These are phyloP conservation scores for Leuctra nigra DNA, from an alignment of 2,888 invertebrate species.

Conservation along the genomic window DNA sequence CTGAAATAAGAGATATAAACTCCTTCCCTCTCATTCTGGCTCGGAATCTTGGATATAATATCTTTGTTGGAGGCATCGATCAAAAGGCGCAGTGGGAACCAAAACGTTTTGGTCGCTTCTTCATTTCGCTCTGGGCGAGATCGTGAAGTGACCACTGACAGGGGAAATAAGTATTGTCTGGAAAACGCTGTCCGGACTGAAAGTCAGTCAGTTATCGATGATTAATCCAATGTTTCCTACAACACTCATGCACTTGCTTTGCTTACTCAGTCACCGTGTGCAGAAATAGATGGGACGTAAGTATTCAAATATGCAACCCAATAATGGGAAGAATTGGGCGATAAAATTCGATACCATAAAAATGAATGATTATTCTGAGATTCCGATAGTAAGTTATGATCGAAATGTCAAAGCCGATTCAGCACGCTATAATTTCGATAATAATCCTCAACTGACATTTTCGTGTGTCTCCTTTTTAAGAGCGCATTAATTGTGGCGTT, in stretches of 20 bases:
- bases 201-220: too few relatives aligned
- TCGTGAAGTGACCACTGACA: slow-evolving; percentile 9
- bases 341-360: too few relatives aligned
- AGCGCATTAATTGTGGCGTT: neutral
- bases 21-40: neutral
- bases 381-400: too few relatives aligned
- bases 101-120: slow-evolving; percentile 15
- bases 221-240: too few relatives aligned
- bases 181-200: neutral
- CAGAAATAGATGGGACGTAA: too few relatives aligned
- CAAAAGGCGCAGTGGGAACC: slow-evolving; percentile 15
- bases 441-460: neutral
- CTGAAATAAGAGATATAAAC: slow-evolving; percentile 12
- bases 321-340: too few relatives aligned
- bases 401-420: neutral
- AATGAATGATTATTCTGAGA: too few relatives aligned
- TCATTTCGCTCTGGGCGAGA: slow-evolving; percentile 10
- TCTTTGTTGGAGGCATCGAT: slow-evolving; percentile 6
- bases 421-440: neutral
- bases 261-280: too few relatives aligned
- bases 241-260: too few relatives aligned
- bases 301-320: too few relatives aligned
- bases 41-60: neutral
- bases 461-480: slow-evolving; percentile 2
- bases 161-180: slow-evolving; percentile 7